These are phyloP conservation scores for Stichopus horrens DNA, from an alignment of 53 echinoderm and acorn worm species.

Conservation along the genomic window DNA sequence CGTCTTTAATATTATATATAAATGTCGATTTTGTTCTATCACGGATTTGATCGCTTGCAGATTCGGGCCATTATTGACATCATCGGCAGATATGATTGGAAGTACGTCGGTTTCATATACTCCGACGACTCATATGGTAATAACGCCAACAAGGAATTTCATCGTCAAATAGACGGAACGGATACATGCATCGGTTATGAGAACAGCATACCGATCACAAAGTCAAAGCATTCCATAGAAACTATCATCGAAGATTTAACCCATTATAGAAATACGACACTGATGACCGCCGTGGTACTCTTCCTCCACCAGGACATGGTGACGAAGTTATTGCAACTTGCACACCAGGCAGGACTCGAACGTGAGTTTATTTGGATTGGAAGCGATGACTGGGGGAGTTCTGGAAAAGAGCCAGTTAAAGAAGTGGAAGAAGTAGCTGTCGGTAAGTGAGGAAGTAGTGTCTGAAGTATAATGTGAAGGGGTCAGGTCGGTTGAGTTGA, in stretches of 20 bases:
- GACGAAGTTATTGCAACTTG: conserved; percentile 62
- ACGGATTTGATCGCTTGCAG: conserved; percentile 24
- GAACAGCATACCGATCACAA: conserved; percentile 59
- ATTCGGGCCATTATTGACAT: conserved; percentile 77
- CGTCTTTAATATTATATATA: too few relatives aligned
- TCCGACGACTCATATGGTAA: conserved; percentile 91
- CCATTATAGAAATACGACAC: conserved; percentile 41
- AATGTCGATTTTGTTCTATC: too few relatives aligned
- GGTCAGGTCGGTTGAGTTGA: too few relatives aligned
- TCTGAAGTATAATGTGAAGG: too few relatives aligned
- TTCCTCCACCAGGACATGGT: conserved; percentile 81
- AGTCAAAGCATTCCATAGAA: conserved; percentile 13
- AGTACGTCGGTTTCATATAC: conserved; percentile 84
- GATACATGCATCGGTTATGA: conserved; percentile 74
- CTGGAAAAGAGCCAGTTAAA: conserved; percentile 57
- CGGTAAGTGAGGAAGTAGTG: conserved; percentile 62
- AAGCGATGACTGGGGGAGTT: conserved; percentile 93
- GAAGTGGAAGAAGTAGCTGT: conserved; percentile 71
- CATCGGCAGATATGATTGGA: conserved; percentile 70
- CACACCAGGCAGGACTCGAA: conserved; percentile 47
- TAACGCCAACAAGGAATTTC: conserved; percentile 73
- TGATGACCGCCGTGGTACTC: conserved; percentile 83
- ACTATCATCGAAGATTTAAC: conserved; percentile 54
- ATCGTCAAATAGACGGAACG: conserved; percentile 37
- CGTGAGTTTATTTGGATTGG: conserved; percentile 92